Conservation (phyloP, 2,113 vertebrate species). For the Nannobrachium achirus region DNA sequence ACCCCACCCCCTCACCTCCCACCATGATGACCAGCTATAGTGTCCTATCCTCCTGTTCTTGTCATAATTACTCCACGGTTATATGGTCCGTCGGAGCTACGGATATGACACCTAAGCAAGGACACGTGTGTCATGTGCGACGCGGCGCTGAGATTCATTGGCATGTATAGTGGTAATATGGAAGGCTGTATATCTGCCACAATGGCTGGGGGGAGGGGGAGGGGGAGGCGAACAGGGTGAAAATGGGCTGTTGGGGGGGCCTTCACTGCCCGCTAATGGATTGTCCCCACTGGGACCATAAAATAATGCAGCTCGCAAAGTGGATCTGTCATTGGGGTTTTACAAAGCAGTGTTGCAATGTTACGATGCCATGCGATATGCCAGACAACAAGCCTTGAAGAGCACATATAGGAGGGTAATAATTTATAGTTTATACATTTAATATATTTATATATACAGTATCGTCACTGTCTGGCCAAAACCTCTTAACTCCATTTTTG, state of each 20-base stretch:
- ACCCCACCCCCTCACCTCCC: not conserved
- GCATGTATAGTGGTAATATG: slow-evolving; percentile 60
- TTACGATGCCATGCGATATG: slow-evolving; percentile 30
- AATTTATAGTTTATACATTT: no score
- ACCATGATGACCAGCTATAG: slow-evolving; percentile 40
- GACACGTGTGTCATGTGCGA: slow-evolving; percentile 49
- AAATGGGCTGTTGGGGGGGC: slow-evolving; percentile 54
- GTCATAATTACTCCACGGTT: slow-evolving; percentile 65
- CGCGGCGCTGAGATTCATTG: slow-evolving; percentile 59
- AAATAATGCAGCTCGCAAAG: slow-evolving; percentile 29
- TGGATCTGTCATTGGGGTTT: slow-evolving; percentile 35
- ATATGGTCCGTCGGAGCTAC: slow-evolving; percentile 71
- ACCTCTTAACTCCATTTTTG: no score
- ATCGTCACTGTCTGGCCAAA: no score
- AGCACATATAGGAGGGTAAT: not conserved
- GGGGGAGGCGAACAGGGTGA: slow-evolving; percentile 33
- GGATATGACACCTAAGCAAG: slow-evolving; percentile 63
- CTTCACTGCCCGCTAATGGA: slow-evolving; percentile 62
- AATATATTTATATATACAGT: no score
- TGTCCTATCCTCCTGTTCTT: slow-evolving; percentile 36
- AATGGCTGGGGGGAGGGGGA: slow-evolving; percentile 42
- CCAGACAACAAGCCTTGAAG: slow-evolving; percentile 27
- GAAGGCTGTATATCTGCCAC: slow-evolving; percentile 58
- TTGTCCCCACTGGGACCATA: slow-evolving; percentile 31
- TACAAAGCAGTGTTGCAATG: no score